Conservation (phyloP, 2,113 vertebrate species). For the Centropristis striata region DNA sequence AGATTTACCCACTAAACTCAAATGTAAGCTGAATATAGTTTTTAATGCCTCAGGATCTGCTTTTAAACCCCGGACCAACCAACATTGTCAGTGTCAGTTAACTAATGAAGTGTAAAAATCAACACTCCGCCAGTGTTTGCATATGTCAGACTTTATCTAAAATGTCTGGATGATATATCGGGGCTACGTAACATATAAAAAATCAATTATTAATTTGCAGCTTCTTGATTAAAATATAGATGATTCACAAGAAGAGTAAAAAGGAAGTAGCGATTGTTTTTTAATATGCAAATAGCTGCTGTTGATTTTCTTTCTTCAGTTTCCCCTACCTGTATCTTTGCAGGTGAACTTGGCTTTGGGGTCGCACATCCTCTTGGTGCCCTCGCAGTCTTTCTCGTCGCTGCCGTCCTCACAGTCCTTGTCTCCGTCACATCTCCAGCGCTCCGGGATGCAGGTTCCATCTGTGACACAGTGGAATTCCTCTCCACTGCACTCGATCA, state of each 20-base stretch:
- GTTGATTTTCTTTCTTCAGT: too few species aligned
- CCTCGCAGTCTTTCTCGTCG: slow-evolving; percentile 93
- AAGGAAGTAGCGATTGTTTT: too few species aligned
- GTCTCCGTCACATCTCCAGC: slow-evolving; percentile 97
- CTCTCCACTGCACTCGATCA: slow-evolving; percentile 90
- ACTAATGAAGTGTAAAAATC: not conserved
- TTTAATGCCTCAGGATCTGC: not conserved
- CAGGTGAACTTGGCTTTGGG: slow-evolving; percentile 97
- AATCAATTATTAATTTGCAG: not conserved
- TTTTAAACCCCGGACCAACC: not conserved
- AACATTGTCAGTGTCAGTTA: slow-evolving; percentile 1
- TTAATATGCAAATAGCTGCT: too few species aligned
- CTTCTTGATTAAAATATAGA: not conserved
- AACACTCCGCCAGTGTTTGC: not conserved
- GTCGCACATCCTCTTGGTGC: slow-evolving; percentile 92
- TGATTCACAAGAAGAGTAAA: not conserved
- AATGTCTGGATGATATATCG: not conserved
- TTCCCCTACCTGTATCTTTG: slow-evolving; percentile 89
- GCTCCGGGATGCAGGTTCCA: slow-evolving; percentile 93
- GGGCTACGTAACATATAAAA: not conserved
- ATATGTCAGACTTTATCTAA: not conserved
- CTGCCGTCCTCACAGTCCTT: slow-evolving; percentile 98
- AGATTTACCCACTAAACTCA: slow-evolving; percentile 27
- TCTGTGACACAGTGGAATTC: slow-evolving; percentile 95
- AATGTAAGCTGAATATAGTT: slow-evolving; percentile 25